phyloP scores from a whole-genome alignment of 2,888 invertebrate genomes.

The Hemistola chrysoprasaria region DNA sequence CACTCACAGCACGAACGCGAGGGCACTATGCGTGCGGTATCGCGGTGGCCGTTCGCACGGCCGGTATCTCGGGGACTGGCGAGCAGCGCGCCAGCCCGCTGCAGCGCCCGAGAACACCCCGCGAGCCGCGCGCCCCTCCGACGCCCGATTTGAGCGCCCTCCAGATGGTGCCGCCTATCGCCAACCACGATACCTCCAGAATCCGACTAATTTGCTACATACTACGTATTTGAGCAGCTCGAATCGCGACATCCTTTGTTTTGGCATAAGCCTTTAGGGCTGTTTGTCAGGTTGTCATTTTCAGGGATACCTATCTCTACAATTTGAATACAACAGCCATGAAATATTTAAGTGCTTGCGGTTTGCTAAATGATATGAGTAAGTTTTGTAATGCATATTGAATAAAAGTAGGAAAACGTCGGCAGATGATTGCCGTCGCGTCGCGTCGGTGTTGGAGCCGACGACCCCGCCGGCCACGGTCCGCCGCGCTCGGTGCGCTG shows the following conservation, averaged over 20 bases:
- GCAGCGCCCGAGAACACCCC: constrained; percentile 68
- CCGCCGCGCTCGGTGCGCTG: constrained; percentile 57
- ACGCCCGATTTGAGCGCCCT: constrained; percentile 67
- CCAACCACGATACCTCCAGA: constrained; percentile 55
- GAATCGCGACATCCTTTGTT: no score
- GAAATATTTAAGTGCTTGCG: no score
- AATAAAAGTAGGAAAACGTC: constrained; percentile 12
- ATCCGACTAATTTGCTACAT: constrained; percentile 27
- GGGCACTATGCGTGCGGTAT: constrained; percentile 38
- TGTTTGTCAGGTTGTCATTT: neutral
- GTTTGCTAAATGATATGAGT: no score
- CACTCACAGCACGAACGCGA: constrained; percentile 51
- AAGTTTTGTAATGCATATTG: constrained; percentile 10
- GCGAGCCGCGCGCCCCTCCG: constrained; percentile 50
- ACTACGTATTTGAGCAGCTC: no score
- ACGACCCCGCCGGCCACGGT: constrained; percentile 69
- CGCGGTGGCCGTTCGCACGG: constrained; percentile 79
- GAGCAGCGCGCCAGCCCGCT: constrained; percentile 54
- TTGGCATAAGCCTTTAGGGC: no score
- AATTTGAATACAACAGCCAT: neutral
- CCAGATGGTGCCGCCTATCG: constrained; percentile 57
- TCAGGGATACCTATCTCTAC: neutral
- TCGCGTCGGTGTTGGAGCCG: constrained; percentile 44
- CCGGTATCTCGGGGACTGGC: constrained; percentile 81
- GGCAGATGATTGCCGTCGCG: constrained; percentile 31